A percentile compares a stretch with the other conserved stretches of the same genome.
Conservation (phyloP, 2,888 invertebrate genomes). For the Stratiomys singularior region DNA sequence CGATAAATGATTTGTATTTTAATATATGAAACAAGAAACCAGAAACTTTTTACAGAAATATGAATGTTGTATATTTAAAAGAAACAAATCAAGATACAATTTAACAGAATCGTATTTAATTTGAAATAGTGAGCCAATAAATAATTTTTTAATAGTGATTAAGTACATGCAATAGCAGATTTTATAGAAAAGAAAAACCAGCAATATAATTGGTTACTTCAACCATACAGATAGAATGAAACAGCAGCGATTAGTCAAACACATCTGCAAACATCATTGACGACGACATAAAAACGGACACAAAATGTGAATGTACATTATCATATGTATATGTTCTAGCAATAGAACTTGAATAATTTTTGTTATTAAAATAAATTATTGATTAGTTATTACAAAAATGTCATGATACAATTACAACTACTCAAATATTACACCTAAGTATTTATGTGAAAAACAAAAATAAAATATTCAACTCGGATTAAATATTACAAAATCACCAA, state of each 20-base stretch:
- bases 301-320: slow-evolving; percentile 21
- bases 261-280: neutral
- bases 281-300: slow-evolving; percentile 9
- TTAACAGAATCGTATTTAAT: slow-evolving; percentile 29
- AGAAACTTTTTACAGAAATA: slow-evolving; percentile 48
- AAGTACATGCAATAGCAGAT: slow-evolving; percentile 21
- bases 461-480: slow-evolving; percentile 30
- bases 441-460: slow-evolving; percentile 47
- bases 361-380: slow-evolving; percentile 38
- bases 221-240: neutral
- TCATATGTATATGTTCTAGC: neutral
- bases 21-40: slow-evolving; percentile 44
- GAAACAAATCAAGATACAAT: slow-evolving; percentile 35
- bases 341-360: slow-evolving; percentile 24
- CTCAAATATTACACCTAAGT: slow-evolving; percentile 47
- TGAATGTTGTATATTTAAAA: slow-evolving; percentile 31
- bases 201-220: slow-evolving; percentile 8
- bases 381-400: slow-evolving; percentile 41
- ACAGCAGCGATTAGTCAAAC: neutral
- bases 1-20: slow-evolving; percentile 51
- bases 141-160: slow-evolving; percentile 29
- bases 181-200: slow-evolving; percentile 15
- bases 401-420: slow-evolving; percentile 35
- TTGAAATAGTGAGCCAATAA: neutral
- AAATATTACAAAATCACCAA: neutral